A percentile compares a stretch with the other conserved stretches of the same genome.
These are phyloP conservation scores for Phylloscopus trochilus DNA, from an alignment of 2,113 vertebrate genomes.

Conservation along the genomic window DNA sequence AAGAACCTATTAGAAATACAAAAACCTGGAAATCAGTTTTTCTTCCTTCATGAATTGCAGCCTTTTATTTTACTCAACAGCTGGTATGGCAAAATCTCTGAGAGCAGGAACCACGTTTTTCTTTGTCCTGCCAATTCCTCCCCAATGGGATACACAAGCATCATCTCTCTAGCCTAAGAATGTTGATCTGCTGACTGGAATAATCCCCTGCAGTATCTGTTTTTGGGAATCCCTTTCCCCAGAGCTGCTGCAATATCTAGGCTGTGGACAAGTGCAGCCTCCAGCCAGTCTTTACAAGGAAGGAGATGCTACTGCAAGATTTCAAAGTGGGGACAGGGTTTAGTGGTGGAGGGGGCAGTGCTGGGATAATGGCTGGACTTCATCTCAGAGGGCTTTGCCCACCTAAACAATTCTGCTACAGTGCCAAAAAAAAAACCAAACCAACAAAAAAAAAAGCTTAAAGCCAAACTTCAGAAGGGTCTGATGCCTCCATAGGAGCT, in stretches of 20 bases:
- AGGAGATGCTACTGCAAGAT: not conserved
- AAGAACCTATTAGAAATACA: not conserved
- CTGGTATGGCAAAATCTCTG: not conserved
- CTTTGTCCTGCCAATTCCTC: not conserved
- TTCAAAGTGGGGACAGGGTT: not conserved
- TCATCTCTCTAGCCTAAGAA: not conserved
- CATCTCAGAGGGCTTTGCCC: not conserved
- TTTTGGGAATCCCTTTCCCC: not conserved
- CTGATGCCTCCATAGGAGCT: not conserved
- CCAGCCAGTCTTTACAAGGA: not conserved
- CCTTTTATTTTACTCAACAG: not conserved
- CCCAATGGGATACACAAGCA: not conserved
- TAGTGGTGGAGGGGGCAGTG: not conserved
- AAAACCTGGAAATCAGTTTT: not conserved
- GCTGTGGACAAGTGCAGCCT: not conserved
- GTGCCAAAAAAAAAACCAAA: fast-evolving
- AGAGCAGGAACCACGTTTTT: not conserved
- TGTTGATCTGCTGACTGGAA: not conserved
- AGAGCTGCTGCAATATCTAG: not conserved
- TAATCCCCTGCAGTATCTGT: not conserved
- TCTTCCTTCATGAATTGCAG: not conserved
- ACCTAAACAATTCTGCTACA: not conserved
- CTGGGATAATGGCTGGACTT: not conserved
- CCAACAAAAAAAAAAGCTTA: not conserved
- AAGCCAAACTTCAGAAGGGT: not conserved